These are phyloP conservation scores for Acromyrmex heyeri DNA, from an alignment of 1,140 invertebrate species.

Conservation along the genomic window DNA sequence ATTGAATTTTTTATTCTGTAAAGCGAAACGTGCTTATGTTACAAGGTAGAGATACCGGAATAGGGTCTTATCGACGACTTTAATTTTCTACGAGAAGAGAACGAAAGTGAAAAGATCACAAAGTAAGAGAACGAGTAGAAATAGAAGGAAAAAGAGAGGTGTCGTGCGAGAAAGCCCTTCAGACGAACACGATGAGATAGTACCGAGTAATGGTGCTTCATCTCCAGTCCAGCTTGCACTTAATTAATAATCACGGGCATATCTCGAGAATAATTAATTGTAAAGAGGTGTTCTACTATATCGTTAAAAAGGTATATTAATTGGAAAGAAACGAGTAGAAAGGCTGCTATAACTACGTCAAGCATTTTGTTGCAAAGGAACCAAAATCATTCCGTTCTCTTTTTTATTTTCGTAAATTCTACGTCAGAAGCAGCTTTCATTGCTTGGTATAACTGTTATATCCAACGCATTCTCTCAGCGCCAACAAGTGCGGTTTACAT, in stretches of 20 bases:
- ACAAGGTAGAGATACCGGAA: background rate
- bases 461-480: background rate
- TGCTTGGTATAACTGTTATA: conserved; percentile 24
- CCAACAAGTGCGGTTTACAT: conserved; percentile 36
- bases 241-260: conserved; percentile 80
- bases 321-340: conserved; percentile 42
- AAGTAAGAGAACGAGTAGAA: conserved; percentile 43
- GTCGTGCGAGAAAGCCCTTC: conserved; percentile 15
- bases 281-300: conserved; percentile 3
- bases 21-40: background rate
- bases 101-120: conserved; percentile 18
- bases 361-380: conserved; percentile 4
- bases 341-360: background rate
- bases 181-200: conserved; percentile 46
- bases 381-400: conserved; percentile 29
- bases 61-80: background rate
- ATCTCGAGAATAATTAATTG: conserved; percentile 66
- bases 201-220: conserved; percentile 71
- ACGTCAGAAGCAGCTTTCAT: conserved; percentile 21
- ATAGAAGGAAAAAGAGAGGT: conserved; percentile 10
- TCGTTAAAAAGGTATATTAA: conserved; percentile 66
- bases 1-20: background rate
- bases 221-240: conserved; percentile 64
- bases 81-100: conserved; percentile 29
- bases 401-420: background rate